Percentiles rank a stretch among this genome's conserved stretches.
phyloP scores from a whole-genome alignment of 1,140 invertebrate species.

The Panagrolaimus sp. region DNA sequence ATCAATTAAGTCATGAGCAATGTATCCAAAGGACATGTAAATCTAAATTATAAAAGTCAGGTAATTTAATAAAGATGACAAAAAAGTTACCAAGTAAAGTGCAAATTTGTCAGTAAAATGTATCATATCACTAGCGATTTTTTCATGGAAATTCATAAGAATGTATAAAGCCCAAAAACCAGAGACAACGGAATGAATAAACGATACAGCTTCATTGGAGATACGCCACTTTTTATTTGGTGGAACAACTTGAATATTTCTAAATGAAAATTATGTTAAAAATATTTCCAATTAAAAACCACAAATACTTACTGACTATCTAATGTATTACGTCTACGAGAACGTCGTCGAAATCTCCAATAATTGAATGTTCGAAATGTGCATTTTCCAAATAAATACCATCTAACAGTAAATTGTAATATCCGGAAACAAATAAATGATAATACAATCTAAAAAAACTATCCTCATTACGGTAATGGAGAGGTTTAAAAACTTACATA shows the following conservation, averaged over 20 bases:
- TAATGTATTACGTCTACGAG: slow-evolving; percentile 23
- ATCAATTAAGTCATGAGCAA: slow-evolving; percentile 55
- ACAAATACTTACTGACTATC: slow-evolving; percentile 23
- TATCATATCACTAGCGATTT: slow-evolving; percentile 38
- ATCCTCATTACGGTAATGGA: background rate
- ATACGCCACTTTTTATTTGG: slow-evolving; percentile 59
- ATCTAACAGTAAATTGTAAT: slow-evolving; percentile 38
- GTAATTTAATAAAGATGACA: slow-evolving; percentile 16
- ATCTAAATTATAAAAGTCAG: slow-evolving; percentile 39
- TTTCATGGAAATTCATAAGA: slow-evolving; percentile 30
- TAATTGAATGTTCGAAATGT: slow-evolving; percentile 43
- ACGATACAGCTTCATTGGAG: slow-evolving; percentile 55
- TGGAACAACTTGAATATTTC: slow-evolving; percentile 45
- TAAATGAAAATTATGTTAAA: slow-evolving; percentile 19
- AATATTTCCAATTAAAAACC: slow-evolving; percentile 11
- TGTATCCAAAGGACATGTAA: slow-evolving; percentile 54
- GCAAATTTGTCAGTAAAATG: slow-evolving; percentile 30
- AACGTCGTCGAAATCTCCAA: slow-evolving; percentile 35
- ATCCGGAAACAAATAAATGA: slow-evolving; percentile 29
- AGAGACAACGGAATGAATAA: slow-evolving; percentile 57
- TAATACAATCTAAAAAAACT: background rate
- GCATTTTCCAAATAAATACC: slow-evolving; percentile 46
- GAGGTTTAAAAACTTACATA: background rate
- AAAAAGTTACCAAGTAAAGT: slow-evolving; percentile 24
- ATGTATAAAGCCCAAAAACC: slow-evolving; percentile 47